A percentile compares a stretch with the other conserved stretches of the same genome.
phyloP scores from a whole-genome alignment of 2,113 vertebrate species.

The Dipodomys merriami region DNA sequence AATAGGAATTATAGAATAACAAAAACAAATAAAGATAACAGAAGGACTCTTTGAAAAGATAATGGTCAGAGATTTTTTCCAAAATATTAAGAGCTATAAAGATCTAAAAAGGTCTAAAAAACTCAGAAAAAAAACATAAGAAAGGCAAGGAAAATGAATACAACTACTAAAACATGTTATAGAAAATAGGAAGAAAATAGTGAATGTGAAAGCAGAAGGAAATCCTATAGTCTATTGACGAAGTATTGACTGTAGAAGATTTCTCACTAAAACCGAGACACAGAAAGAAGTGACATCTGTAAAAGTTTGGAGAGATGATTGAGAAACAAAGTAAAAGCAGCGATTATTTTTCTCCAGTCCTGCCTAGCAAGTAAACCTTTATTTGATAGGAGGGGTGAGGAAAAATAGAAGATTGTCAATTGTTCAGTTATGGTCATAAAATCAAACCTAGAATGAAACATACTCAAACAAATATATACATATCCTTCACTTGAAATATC shows the following conservation, averaged over 20 bases:
- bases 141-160: not conserved
- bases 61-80: not conserved
- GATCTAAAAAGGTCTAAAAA: not conserved
- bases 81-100: not conserved
- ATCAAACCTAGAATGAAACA: not conserved
- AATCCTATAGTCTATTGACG: not conserved
- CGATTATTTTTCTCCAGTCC: not conserved
- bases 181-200: not conserved
- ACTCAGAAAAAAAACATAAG: not conserved
- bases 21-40: not conserved
- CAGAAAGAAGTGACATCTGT: not conserved
- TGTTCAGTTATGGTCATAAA: not conserved
- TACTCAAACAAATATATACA: not conserved
- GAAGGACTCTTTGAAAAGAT: constrained; percentile 12
- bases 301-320: not conserved
- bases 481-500: not conserved
- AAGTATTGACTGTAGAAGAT: not conserved
- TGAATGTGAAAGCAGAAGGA: not conserved
- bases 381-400: not conserved
- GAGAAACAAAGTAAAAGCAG: not conserved
- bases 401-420: not conserved
- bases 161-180: not conserved
- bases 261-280: not conserved
- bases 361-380: not conserved
- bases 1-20: not conserved